Evolutionary conservation across 2,797 vertebrate genomes (phyloP).

Genomic region (Gambelia wislizenii): DNA sequence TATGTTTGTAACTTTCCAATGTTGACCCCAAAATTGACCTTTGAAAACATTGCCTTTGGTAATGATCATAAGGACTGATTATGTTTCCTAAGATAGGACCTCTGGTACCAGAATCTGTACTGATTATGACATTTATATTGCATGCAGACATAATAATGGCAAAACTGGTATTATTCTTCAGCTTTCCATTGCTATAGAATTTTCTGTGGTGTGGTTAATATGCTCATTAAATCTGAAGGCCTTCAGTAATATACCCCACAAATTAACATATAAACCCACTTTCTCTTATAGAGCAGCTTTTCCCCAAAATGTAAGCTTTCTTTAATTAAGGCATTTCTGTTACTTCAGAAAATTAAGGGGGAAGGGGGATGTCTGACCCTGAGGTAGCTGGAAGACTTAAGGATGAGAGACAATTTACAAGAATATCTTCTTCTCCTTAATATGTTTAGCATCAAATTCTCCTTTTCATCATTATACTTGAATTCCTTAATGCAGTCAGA

Average conservation of each 20-base stretch:
- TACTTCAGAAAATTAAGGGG: slow-evolving; percentile 53
- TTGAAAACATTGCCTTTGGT: slow-evolving; percentile 63
- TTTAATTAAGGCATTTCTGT: slow-evolving; percentile 59
- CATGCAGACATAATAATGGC: slow-evolving; percentile 18
- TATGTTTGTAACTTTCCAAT: slow-evolving; percentile 30
- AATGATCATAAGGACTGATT: slow-evolving; percentile 59
- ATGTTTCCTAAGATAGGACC: slow-evolving; percentile 52
- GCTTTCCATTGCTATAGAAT: slow-evolving; percentile 30
- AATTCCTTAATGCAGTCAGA: slow-evolving; percentile 40
- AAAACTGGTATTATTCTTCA: slow-evolving; percentile 26
- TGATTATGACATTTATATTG: slow-evolving; percentile 41
- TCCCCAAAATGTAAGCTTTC: slow-evolving; percentile 37
- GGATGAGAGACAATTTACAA: slow-evolving; percentile 51
- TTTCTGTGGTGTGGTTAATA: slow-evolving; percentile 53
- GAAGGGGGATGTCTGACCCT: slow-evolving; percentile 42
- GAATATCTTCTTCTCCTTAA: slow-evolving; percentile 45
- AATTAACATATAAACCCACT: slow-evolving; percentile 44
- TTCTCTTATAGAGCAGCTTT: slow-evolving; percentile 5
- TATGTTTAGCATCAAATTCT: slow-evolving; percentile 34
- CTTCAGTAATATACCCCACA: not conserved
- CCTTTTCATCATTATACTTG: slow-evolving; percentile 31
- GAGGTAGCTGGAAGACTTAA: slow-evolving; percentile 50
- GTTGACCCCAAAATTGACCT: slow-evolving; percentile 29
- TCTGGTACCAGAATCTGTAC: slow-evolving; percentile 40
- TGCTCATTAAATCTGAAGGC: not conserved